A percentile compares a stretch with the other conserved stretches of the same genome.
phyloP scores from a whole-genome alignment of 92 coral and sea anemone species.

The Zoanthus solanderi region DNA sequence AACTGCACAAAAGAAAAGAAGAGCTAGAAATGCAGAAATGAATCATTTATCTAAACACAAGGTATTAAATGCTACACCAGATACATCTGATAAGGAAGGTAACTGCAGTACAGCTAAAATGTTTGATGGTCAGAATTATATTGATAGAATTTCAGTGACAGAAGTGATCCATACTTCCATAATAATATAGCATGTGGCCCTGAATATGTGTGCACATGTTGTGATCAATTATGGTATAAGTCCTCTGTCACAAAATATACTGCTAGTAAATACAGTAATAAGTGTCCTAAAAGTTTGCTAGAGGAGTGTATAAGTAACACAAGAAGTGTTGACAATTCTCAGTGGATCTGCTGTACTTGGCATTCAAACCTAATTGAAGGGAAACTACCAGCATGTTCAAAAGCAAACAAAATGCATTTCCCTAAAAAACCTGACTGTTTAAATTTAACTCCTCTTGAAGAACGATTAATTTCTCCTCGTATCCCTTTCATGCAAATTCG shows the following conservation, averaged over 20 bases:
- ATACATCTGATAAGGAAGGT: background rate
- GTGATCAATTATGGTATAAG: constrained; percentile 78
- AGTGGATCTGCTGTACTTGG: constrained; percentile 62
- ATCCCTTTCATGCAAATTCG: constrained; percentile 73
- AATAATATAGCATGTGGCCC: constrained; percentile 67
- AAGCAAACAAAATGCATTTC: constrained; percentile 69
- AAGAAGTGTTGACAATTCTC: constrained; percentile 55
- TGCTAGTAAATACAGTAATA: constrained; percentile 45
- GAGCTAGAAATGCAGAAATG: constrained; percentile 28
- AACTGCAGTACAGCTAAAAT: background rate
- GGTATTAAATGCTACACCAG: background rate
- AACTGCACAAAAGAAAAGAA: constrained; percentile 11
- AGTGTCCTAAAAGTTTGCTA: constrained; percentile 59
- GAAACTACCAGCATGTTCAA: constrained; percentile 58
- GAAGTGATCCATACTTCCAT: constrained; percentile 70
- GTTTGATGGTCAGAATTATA: background rate
- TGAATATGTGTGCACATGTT: constrained; percentile 75
- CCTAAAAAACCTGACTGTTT: constrained; percentile 47
- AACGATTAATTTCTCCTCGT: constrained; percentile 63
- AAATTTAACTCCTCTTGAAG: constrained; percentile 66
- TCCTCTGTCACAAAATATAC: constrained; percentile 9
- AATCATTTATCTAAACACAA: background rate
- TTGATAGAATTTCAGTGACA: constrained; percentile 8
- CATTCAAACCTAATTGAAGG: constrained; percentile 53
- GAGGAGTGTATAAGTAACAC: constrained; percentile 59